These are phyloP conservation scores for Paratilapia polleni DNA, from an alignment of 2,113 vertebrate species.

Conservation along the genomic window DNA sequence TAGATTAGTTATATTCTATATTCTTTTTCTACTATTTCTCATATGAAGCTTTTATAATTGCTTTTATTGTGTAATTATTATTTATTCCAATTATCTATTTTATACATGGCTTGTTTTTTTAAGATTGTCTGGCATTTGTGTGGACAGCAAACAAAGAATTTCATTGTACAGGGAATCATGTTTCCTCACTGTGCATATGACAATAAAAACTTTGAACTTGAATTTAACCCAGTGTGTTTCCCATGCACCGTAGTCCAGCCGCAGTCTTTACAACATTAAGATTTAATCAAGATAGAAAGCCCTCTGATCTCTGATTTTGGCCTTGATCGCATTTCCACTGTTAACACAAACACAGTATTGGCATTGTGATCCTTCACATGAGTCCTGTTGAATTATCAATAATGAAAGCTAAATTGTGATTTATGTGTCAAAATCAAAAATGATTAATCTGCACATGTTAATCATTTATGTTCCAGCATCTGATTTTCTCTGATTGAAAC, in stretches of 20 bases:
- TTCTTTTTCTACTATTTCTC: too few relatives aligned
- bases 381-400: not conserved
- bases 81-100: too few relatives aligned
- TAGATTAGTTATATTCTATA: too few relatives aligned
- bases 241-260: conserved; percentile 44
- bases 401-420: not conserved
- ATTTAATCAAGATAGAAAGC: conserved; percentile 58
- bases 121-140: too few relatives aligned
- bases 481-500: not conserved
- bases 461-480: not conserved
- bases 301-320: conserved; percentile 37
- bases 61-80: too few relatives aligned
- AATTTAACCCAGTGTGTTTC: conserved; percentile 26
- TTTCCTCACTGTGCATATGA: too few relatives aligned
- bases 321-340: conserved; percentile 28
- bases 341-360: not conserved
- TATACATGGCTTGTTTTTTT: too few relatives aligned
- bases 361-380: not conserved
- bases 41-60: too few relatives aligned
- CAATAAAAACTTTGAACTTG: too few relatives aligned
- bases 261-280: conserved; percentile 42
- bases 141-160: too few relatives aligned
- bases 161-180: too few relatives aligned
- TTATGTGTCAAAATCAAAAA: not conserved
- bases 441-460: not conserved